Evolutionary conservation across 2,888 invertebrate genomes (phyloP).

Genomic region (Microplitis deprimator): DNA sequence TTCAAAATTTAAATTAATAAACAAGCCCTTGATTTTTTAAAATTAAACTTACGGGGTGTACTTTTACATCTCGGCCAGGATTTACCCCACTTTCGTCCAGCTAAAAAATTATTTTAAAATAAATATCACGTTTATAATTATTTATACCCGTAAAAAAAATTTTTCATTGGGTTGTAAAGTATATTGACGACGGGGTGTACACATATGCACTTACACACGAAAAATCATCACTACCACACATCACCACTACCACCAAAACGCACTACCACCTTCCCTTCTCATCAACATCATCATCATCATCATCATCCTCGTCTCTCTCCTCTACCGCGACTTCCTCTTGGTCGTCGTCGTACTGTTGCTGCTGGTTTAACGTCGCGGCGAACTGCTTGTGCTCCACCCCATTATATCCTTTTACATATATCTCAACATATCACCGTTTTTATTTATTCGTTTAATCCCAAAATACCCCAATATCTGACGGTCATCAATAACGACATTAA

Average conservation of each 20-base stretch:
- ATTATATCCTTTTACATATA: conserved; percentile 26
- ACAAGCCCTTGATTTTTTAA: neutral
- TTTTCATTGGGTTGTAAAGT: too few species aligned
- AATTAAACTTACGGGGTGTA: neutral
- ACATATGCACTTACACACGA: neutral
- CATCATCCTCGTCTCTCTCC: conserved; percentile 10
- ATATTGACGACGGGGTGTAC: neutral
- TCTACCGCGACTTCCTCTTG: conserved; percentile 9
- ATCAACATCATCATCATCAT: conserved; percentile 5
- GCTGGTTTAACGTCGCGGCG: conserved; percentile 19
- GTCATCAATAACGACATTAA: too few species aligned
- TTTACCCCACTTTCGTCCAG: too few species aligned
- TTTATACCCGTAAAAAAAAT: too few species aligned
- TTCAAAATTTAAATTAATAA: neutral
- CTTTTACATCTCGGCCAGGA: neutral
- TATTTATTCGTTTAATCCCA: conserved; percentile 13
- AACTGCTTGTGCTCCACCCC: conserved; percentile 38
- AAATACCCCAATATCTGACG: conserved; percentile 15
- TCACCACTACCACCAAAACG: conserved; percentile 9
- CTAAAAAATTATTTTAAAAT: too few species aligned
- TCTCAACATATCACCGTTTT: conserved; percentile 5
- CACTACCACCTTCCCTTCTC: neutral
- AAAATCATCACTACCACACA: neutral
- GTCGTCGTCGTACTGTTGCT: conserved; percentile 1
- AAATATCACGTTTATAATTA: too few species aligned